phyloP scores from a whole-genome alignment of 1,140 invertebrate genomes.

The Bemisia tabaci region DNA sequence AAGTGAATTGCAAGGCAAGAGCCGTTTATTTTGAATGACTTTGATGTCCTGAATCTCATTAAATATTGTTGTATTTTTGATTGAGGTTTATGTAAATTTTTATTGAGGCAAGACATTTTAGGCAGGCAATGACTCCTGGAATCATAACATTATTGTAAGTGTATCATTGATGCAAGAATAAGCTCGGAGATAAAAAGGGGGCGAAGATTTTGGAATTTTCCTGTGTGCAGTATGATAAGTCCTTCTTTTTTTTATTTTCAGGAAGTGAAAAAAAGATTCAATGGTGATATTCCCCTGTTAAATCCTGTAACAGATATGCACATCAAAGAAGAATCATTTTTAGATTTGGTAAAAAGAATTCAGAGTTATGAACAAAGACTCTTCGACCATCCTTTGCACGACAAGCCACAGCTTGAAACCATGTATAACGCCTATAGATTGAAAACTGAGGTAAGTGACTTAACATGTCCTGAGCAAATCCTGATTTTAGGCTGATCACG shows the following conservation, averaged over 20 bases:
- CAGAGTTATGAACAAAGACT: slow-evolving; percentile 66
- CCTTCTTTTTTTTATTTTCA: slow-evolving; percentile 25
- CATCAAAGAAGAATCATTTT: slow-evolving; percentile 71
- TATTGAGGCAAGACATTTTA: too few species aligned
- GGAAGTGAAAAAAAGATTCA: slow-evolving; percentile 82
- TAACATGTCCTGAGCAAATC: too few species aligned
- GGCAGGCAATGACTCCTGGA: too few species aligned
- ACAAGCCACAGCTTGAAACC: slow-evolving; percentile 26
- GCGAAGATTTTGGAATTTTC: slow-evolving; percentile 1
- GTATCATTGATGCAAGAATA: too few species aligned
- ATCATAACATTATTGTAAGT: too few species aligned
- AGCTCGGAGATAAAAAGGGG: too few species aligned
- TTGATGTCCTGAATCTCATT: background rate
- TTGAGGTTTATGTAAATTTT: too few species aligned
- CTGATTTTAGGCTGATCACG: too few species aligned
- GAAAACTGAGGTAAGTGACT: slow-evolving; percentile 34
- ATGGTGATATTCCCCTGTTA: slow-evolving; percentile 68
- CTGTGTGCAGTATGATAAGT: background rate
- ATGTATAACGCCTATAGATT: slow-evolving; percentile 17
- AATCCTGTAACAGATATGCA: slow-evolving; percentile 95
- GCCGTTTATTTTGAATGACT: background rate
- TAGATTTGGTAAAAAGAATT: slow-evolving; percentile 66
- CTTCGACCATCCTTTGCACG: slow-evolving; percentile 69
- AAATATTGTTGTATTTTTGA: too few species aligned
- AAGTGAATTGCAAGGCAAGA: background rate